Evolutionary conservation across 2,797 vertebrate genomes (phyloP).

Genomic region (Pelochelys cantorii): DNA sequence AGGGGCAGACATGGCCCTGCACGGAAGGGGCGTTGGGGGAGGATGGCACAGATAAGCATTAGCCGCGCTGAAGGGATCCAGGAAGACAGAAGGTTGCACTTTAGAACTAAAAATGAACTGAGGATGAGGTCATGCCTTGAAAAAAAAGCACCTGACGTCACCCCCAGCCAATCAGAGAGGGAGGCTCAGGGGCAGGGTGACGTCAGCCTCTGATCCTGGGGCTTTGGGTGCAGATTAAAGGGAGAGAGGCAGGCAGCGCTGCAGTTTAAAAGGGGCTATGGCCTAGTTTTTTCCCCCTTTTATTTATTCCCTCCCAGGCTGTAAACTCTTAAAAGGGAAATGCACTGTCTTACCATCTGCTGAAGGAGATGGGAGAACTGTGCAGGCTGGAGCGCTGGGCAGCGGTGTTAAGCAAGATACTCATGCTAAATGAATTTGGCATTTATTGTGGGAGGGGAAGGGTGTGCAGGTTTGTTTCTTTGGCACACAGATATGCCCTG

Average conservation of each 20-base stretch:
- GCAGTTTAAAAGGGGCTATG: constrained; percentile 15
- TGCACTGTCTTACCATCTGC: background rate
- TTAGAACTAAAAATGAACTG: constrained; percentile 83
- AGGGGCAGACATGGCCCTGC: background rate
- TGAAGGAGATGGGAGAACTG: background rate
- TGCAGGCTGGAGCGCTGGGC: background rate
- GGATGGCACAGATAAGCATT: constrained; percentile 53
- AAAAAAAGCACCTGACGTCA: constrained; percentile 89
- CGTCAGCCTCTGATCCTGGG: constrained; percentile 84
- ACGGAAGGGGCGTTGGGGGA: background rate
- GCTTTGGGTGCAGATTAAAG: constrained; percentile 80
- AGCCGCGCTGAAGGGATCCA: constrained; percentile 52
- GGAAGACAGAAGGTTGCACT: constrained; percentile 82
- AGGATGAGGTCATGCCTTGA: constrained; percentile 93
- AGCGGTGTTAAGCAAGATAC: background rate
- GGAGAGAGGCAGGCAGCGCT: constrained; percentile 36
- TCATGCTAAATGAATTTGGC: background rate
- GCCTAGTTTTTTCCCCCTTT: background rate
- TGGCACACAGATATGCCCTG: background rate
- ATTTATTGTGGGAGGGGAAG: background rate
- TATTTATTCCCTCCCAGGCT: background rate
- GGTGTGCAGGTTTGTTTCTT: background rate
- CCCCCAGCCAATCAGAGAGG: constrained; percentile 89
- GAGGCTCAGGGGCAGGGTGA: constrained; percentile 84
- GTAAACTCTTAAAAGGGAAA: constrained; percentile 34